A percentile compares a stretch with the other conserved stretches of the same genome.
phyloP scores from a whole-genome alignment of 2,113 vertebrate species.

The Ramphastos sulfuratus region DNA sequence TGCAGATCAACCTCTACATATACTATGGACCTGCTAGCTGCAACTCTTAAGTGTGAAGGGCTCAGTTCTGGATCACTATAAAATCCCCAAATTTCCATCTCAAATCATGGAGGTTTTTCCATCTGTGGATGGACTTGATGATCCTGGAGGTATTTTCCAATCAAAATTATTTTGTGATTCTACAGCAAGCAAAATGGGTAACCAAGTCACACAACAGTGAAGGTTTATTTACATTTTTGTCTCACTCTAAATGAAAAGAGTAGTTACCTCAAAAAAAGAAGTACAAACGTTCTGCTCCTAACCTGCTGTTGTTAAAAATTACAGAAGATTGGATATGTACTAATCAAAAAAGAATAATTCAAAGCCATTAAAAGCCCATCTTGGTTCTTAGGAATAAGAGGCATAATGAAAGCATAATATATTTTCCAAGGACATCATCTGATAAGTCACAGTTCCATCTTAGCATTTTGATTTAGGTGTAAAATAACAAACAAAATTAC shows the following conservation, averaged over 20 bases:
- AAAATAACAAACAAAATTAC: neutral
- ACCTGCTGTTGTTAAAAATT: neutral
- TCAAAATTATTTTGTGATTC: too few relatives aligned
- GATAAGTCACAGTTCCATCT: neutral
- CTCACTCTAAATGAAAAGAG: neutral
- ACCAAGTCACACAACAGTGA: neutral
- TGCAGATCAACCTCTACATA: neutral
- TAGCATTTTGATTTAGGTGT: neutral
- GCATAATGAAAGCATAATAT: neutral
- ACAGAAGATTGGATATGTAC: neutral
- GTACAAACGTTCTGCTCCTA: neutral
- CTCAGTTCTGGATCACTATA: neutral
- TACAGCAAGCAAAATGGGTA: neutral
- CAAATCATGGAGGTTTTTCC: neutral
- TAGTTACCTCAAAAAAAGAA: neutral
- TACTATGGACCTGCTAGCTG: neutral
- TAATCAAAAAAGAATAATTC: neutral
- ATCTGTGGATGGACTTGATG: neutral
- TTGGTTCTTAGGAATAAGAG: neutral
- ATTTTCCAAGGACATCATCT: neutral
- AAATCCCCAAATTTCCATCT: neutral
- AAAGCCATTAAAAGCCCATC: neutral
- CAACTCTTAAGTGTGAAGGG: neutral
- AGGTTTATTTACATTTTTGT: fast-evolving
- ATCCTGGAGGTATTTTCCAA: too few relatives aligned